A percentile compares a stretch with the other conserved stretches of the same genome.
Conservation (phyloP, 2,888 invertebrate genomes). For the Andrena trimmerana region DNA sequence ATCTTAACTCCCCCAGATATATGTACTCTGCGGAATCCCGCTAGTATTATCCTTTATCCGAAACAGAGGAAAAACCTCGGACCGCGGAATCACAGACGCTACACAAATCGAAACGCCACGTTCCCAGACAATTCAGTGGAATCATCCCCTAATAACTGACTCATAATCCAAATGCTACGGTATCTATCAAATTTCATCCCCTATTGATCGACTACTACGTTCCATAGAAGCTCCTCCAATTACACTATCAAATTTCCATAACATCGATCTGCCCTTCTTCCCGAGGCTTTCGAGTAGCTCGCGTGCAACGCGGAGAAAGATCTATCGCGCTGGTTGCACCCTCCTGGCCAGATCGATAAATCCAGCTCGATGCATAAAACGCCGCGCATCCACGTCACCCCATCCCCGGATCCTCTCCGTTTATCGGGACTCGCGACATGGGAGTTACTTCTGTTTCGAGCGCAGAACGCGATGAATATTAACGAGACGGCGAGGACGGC, state of each 20-base stretch:
- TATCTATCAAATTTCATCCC: too few species aligned
- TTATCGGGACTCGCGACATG: slow-evolving; percentile 42
- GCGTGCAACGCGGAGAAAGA: too few species aligned
- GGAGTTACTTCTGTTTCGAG: slow-evolving; percentile 44
- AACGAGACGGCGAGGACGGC: slow-evolving; percentile 52
- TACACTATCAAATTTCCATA: too few species aligned
- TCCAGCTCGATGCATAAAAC: slow-evolving; percentile 12
- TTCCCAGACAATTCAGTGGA: too few species aligned
- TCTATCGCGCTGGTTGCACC: neutral
- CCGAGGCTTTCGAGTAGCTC: too few species aligned
- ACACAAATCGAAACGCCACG: too few species aligned
- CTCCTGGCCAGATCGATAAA: slow-evolving; percentile 15
- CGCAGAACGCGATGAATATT: slow-evolving; percentile 53
- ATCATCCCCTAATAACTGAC: too few species aligned
- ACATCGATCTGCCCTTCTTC: too few species aligned
- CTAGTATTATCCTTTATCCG: neutral
- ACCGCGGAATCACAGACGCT: too few species aligned
- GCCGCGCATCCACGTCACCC: neutral
- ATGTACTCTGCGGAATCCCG: neutral
- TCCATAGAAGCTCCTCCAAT: too few species aligned
- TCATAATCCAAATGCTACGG: too few species aligned
- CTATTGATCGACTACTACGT: too few species aligned
- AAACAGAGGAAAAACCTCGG: neutral
- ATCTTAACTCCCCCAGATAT: slow-evolving; percentile 2
- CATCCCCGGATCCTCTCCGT: slow-evolving; percentile 15